Base-by-base conservation (phyloP, 2,888 invertebrate genomes). In the Ceraclea dissimilis region DNA sequence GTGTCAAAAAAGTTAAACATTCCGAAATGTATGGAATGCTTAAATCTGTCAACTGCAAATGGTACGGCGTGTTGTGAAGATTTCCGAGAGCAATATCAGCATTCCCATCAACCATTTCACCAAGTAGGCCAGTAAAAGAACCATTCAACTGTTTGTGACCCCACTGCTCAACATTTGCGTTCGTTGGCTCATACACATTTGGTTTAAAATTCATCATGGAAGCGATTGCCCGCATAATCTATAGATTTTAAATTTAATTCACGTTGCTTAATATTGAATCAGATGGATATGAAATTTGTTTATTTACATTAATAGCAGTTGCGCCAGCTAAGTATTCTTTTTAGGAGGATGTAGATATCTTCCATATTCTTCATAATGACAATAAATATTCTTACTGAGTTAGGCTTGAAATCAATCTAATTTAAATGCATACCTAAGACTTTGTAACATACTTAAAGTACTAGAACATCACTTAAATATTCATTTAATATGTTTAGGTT, bases 1-100 rank as follows among this genome's bases (percentile, higher is more conserved):
- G 90, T 0, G 91, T 90, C 17, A 92, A 69, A 66, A 92, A 92
- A 1, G 91, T 91, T 65, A 90, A 77, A 66, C 91, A 92, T 67
- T 90, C 88, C 0, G 86, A 82, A n/a, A 84, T 86, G 61, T 91
- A 91, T 0, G 91, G 89, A 49, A 81, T 76, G 52, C 86, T 86
- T 39, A 92, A 71, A 68, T 92, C 91, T 64, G 88, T 81, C 47
- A 85, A 69, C 49, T 82, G 79, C 49, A 85, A 68, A 64, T 89
- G 81, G 64, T 82, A 80, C 0, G 83, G 80, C 0, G 84, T 88
- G 62, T 90, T 84, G 67, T 90, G 84, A 21, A 92, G 73, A 71
- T 91, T 89, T 0, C 88, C 91, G 13, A 91, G 71, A 16, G 85
- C 88, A 52, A 91, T 71, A 64, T 88, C 85, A 0, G 90, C 89